Evolutionary conservation across 2,113 vertebrate genomes (phyloP), one percentile per base, ranked within the genome.

Genomic region (Ammodytes dubius): DNA sequence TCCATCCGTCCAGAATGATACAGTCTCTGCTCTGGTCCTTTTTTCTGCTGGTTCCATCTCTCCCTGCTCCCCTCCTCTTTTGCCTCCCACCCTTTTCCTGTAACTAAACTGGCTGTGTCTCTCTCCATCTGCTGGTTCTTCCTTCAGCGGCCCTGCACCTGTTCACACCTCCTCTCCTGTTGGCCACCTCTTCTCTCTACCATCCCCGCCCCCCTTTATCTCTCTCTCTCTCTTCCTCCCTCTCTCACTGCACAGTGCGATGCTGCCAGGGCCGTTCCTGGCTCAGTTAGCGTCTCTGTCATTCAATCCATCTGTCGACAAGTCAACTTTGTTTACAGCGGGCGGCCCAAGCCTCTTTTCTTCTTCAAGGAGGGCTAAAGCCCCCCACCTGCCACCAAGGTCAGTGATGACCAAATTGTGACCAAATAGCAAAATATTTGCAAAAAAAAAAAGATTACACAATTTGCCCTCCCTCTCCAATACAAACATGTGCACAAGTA

Each of bases 161-260:
- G 98, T 99, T 99, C 98, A 98, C 98, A 99, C 98, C 98, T 99
- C 98, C 98, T 99, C 98, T 99, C 98, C 98, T 99, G 98, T 99
- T 99, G 97, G 97, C 97, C 97, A 96, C 96, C 97, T 97, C 96
- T 96, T 96, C 96, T 96, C 97, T 77, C 80, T 56, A 78, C 69
- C 72, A 59, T 35, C 85, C 46, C 79, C 9, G 59, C 45, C 60
- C 77, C 71, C 77, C 95, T 79, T 78, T 65, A 72, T 50, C 56
- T 74, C 79, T 74, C 40, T 63, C 69, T 70, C 76, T 81, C 71
- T 52, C 80, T 45, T 74, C 3, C 88, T 61, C 88, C 7, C 88
- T 70, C 88, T 59, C 78, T 85, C 83, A 74, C 83, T 59, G 68
- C 86, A 86, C 79, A 52, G 76, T 77, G 76, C 82, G 13, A 83